Percentiles rank a stretch among this genome's conserved stretches.
These are phyloP conservation scores for Rhabdornis inornatus DNA, from an alignment of 2,113 vertebrate species.

Conservation along the genomic window DNA sequence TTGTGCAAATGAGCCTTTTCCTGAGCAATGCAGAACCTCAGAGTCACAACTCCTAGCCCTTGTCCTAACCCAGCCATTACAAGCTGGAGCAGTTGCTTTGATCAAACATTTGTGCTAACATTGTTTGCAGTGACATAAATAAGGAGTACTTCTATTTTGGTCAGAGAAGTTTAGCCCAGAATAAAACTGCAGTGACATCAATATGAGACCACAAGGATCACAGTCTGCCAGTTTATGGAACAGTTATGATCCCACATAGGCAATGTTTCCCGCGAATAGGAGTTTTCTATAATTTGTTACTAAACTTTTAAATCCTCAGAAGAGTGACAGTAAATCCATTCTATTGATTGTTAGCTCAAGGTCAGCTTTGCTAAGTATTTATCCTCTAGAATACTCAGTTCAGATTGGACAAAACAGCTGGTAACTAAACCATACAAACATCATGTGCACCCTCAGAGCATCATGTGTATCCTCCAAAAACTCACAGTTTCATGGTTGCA, in stretches of 20 bases:
- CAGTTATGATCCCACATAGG: background rate
- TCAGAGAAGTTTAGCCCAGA: background rate
- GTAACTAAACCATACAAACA: background rate
- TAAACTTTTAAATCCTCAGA: background rate
- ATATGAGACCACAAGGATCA: background rate
- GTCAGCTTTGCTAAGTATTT: background rate
- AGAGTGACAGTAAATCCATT: background rate
- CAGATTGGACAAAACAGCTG: background rate
- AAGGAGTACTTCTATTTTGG: background rate
- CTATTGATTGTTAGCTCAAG: background rate
- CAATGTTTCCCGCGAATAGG: background rate
- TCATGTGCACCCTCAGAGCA: background rate
- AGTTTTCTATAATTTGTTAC: background rate
- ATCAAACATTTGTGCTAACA: background rate
- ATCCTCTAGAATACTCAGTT: background rate
- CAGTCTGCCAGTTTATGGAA: background rate
- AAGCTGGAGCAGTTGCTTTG: background rate
- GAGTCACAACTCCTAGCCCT: background rate
- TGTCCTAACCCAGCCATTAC: accelerated
- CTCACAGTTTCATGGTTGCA: background rate
- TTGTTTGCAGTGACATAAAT: background rate
- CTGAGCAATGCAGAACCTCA: background rate
- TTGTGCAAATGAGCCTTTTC: background rate
- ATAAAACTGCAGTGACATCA: slow-evolving; percentile 14
- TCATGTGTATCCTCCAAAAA: background rate